Conservation (phyloP, 1,140 invertebrate genomes). For the Drosophila santomea region DNA sequence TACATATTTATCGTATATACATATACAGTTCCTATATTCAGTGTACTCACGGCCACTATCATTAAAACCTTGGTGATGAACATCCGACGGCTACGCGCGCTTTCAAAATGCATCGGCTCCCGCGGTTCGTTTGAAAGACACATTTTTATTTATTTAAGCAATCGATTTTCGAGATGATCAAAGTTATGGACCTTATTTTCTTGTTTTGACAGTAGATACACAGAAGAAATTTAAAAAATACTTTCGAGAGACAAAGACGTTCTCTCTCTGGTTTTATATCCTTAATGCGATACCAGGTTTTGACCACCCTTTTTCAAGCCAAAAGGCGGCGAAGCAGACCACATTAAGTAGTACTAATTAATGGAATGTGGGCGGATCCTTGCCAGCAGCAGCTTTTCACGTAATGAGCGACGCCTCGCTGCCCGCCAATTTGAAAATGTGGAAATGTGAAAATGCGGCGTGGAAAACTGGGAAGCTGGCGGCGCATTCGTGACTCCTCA, state of each 20-base stretch:
- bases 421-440: conserved; percentile 46
- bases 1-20: too few relatives aligned
- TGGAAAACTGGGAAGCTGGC: conserved; percentile 31
- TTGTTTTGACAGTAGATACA: too few relatives aligned
- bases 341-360: conserved; percentile 55
- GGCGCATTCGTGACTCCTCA: conserved; percentile 68
- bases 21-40: neutral
- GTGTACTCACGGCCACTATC: conserved; percentile 17
- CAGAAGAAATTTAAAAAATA: too few relatives aligned
- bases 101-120: neutral
- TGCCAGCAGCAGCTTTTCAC: conserved; percentile 14
- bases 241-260: too few relatives aligned
- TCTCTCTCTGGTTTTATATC: too few relatives aligned
- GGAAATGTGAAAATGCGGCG: conserved; percentile 44
- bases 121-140: neutral
- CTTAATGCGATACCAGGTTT: too few relatives aligned
- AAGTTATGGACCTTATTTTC: too few relatives aligned
- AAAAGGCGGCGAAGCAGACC: conserved; percentile 2
- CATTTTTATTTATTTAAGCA: neutral
- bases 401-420: conserved; percentile 54
- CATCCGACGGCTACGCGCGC: neutral
- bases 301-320: neutral
- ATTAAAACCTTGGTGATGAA: conserved; percentile 15
- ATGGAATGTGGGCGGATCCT: conserved; percentile 15
- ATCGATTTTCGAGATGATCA: too few relatives aligned